Evolutionary conservation across 1,140 invertebrate genomes (phyloP).

Genomic region (Camponotus pennsylvanicus): DNA sequence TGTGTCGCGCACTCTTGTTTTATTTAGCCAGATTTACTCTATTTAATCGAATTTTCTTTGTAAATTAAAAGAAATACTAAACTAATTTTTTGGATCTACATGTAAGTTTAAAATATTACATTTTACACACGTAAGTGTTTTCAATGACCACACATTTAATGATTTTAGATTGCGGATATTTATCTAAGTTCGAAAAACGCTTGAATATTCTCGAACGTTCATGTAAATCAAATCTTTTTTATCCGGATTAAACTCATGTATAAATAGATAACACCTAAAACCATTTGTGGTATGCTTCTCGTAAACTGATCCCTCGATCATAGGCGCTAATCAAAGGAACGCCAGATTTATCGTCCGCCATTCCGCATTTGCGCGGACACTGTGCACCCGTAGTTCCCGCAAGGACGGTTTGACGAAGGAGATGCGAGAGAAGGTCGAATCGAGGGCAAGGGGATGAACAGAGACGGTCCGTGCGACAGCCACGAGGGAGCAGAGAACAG

Average conservation of each 20-base stretch:
- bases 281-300: constrained; percentile 28
- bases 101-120: not conserved
- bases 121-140: not conserved
- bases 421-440: constrained; percentile 67
- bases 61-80: not conserved
- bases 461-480: constrained; percentile 68
- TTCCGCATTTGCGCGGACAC: constrained; percentile 66
- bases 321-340: constrained; percentile 70
- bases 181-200: not conserved
- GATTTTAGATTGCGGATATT: not conserved
- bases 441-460: constrained; percentile 64
- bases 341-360: constrained; percentile 58
- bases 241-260: not conserved
- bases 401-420: constrained; percentile 59
- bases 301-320: constrained; percentile 69
- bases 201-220: not conserved
- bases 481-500: constrained; percentile 70
- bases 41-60: not conserved
- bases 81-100: not conserved
- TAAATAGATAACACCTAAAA: constrained; percentile 26
- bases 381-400: constrained; percentile 55
- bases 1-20: constrained; percentile 26
- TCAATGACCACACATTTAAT: not conserved
- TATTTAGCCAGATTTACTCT: constrained; percentile 26
- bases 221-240: not conserved